A percentile compares a stretch with the other conserved stretches of the same genome.
Conservation (phyloP, 1,140 invertebrate species). For the Acromyrmex charruanus region DNA sequence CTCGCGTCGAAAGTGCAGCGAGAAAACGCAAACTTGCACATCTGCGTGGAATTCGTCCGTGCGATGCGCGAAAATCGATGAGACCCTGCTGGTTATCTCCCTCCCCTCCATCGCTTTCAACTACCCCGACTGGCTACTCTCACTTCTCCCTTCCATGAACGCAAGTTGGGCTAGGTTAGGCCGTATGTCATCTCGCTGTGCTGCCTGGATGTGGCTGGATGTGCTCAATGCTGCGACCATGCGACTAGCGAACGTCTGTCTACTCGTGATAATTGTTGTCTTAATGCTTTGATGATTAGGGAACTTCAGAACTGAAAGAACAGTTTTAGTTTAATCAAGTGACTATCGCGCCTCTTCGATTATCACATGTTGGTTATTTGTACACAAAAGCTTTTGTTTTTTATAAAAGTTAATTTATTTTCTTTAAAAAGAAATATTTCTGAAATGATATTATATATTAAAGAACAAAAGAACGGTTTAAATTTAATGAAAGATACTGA, state of each 20-base stretch:
- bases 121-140: conserved; percentile 11
- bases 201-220: not conserved
- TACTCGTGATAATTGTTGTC: conserved; percentile 13
- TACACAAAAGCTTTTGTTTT: not conserved
- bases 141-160: conserved; percentile 20
- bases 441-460: no score
- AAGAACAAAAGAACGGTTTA: no score
- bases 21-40: conserved; percentile 35
- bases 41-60: conserved; percentile 62
- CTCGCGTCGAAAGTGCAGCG: conserved; percentile 45
- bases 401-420: not conserved
- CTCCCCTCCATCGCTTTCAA: not conserved
- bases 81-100: conserved; percentile 52
- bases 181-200: not conserved
- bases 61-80: conserved; percentile 72
- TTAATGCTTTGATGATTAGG: conserved; percentile 11
- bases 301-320: not conserved
- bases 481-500: no score
- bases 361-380: not conserved
- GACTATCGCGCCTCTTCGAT: not conserved
- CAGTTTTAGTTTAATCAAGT: not conserved
- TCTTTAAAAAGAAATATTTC: no score
- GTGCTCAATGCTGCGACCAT: not conserved
- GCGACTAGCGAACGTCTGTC: not conserved
- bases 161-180: conserved; percentile 72